Percentiles rank a stretch among this genome's conserved stretches.
Conservation (phyloP, 1,140 invertebrate species). For the Linepithema humile region DNA sequence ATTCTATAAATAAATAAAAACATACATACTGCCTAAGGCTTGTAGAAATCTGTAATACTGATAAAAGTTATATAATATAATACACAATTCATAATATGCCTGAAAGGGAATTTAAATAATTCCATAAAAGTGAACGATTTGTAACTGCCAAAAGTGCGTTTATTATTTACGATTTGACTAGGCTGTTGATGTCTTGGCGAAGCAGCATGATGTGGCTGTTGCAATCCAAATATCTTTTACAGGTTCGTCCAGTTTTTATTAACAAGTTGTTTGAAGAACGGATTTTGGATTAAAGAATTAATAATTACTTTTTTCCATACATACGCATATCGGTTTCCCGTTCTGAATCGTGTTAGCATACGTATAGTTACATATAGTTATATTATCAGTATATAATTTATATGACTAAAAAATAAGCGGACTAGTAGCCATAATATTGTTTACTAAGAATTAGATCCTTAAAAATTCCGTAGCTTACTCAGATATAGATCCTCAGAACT, state of each 20-base stretch:
- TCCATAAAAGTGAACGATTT: conserved; percentile 37
- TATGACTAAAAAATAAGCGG: neutral
- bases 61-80: too few species aligned
- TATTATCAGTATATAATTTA: conserved; percentile 1
- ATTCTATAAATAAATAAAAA: too few species aligned
- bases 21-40: too few species aligned
- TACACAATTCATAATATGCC: neutral
- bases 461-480: conserved; percentile 59
- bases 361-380: neutral
- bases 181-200: conserved; percentile 52
- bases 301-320: neutral
- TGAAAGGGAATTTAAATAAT: conserved; percentile 5
- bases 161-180: conserved; percentile 28
- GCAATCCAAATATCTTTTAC: conserved; percentile 23
- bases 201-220: conserved; percentile 64
- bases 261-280: neutral
- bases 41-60: too few species aligned
- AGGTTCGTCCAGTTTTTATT: conserved; percentile 17
- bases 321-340: neutral
- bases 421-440: neutral
- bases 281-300: neutral
- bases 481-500: conserved; percentile 71
- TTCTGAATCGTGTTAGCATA: neutral
- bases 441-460: conserved; percentile 24
- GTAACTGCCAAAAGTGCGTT: conserved; percentile 51